phyloP scores from a whole-genome alignment of 2,113 vertebrate species.

The Hyperoodon ampullatus region DNA sequence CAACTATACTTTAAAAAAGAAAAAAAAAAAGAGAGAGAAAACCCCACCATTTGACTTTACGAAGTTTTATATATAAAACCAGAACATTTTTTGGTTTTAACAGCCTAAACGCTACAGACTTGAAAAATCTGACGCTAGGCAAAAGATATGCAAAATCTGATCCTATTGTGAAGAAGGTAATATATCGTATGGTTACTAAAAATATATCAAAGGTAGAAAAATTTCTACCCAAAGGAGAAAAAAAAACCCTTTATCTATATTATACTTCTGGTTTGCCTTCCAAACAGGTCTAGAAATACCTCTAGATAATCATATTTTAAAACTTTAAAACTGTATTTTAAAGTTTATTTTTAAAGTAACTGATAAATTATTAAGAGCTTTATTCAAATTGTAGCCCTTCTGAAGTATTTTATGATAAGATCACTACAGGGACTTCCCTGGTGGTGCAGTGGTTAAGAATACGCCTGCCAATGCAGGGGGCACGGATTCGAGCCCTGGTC shows the following conservation, averaged over 20 bases:
- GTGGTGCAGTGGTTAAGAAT: too few relatives aligned
- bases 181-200: background rate
- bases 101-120: background rate
- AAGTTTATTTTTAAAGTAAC: background rate
- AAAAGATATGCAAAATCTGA: conserved; percentile 33
- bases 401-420: background rate
- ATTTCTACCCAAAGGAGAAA: background rate
- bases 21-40: background rate
- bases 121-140: background rate
- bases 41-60: background rate
- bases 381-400: conserved; percentile 11
- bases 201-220: background rate
- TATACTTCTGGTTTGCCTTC: background rate
- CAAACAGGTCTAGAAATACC: background rate
- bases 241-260: background rate
- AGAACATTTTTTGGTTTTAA: background rate
- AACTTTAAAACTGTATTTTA: background rate
- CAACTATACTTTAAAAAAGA: background rate
- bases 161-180: background rate
- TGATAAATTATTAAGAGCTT: background rate
- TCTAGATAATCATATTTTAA: background rate
- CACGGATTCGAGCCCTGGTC: too few relatives aligned
- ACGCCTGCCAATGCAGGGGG: too few relatives aligned
- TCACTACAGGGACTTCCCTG: too few relatives aligned
- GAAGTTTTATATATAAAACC: background rate